Conservation (phyloP, 2,113 vertebrate species). For the Gasterosteus nipponicus region DNA sequence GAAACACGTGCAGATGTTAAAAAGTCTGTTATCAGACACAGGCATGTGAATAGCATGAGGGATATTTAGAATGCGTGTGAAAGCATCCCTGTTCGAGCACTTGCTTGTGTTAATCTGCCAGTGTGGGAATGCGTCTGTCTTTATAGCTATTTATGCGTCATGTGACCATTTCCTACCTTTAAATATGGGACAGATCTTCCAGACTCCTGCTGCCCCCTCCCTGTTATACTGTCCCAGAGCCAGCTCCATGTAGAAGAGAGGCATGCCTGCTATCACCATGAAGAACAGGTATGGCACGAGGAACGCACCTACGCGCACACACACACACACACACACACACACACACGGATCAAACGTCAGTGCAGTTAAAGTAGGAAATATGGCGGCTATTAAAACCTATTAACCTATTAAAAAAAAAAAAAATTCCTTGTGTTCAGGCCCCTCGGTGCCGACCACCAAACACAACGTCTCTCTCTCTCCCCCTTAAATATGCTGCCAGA, state of each 20-base stretch:
- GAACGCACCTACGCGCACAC: constrained; percentile 84
- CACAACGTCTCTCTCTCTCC: background rate
- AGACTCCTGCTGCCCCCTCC: constrained; percentile 89
- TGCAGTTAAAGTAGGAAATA: background rate
- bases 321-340: constrained; percentile 28
- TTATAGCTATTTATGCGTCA: background rate
- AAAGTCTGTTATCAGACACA: constrained; percentile 36
- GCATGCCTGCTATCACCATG: constrained; percentile 92
- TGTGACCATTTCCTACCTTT: constrained; percentile 81
- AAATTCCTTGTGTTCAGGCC: background rate
- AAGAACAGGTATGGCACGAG: constrained; percentile 91
- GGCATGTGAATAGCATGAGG: constrained; percentile 7
- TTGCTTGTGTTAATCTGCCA: background rate
- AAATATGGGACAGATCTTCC: constrained; percentile 93
- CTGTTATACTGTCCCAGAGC: constrained; percentile 91
- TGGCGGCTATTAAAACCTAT: background rate
- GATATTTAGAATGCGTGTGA: background rate
- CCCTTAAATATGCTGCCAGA: background rate
- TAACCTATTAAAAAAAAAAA: too few relatives aligned
- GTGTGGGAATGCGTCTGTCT: background rate
- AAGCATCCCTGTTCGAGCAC: background rate
- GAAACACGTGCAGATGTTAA: constrained; percentile 39
- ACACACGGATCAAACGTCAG: background rate
- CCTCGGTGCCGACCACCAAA: background rate
- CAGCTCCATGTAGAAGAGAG: constrained; percentile 94